Percentiles rank a stretch among this genome's conserved stretches.
Conservation (phyloP, 2,888 invertebrate genomes). For the Sinhomidia bicolor region DNA sequence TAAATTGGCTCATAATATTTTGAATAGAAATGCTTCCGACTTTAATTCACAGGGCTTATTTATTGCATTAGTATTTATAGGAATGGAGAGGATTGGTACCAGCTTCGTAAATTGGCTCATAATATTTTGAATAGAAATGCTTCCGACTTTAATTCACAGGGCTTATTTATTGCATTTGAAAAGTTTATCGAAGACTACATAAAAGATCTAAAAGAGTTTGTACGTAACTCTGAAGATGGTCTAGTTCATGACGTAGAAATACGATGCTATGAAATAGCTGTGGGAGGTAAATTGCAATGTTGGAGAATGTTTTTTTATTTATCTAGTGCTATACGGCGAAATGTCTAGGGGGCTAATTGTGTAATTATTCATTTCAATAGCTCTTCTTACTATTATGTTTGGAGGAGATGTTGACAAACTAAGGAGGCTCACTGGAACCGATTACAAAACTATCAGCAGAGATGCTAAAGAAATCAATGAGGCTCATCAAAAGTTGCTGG, state of each 20-base stretch:
- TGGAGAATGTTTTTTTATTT: too few relatives aligned
- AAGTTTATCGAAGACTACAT: not conserved
- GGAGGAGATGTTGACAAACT: slow-evolving; percentile 11
- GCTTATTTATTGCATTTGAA: slow-evolving; percentile 48
- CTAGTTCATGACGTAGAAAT: not conserved
- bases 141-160: slow-evolving; percentile 29
- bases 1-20: not conserved
- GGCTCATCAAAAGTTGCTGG: slow-evolving; percentile 31
- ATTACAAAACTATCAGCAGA: not conserved
- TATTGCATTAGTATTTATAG: slow-evolving; percentile 34
- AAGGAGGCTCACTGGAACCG: slow-evolving; percentile 1
- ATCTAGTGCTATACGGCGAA: too few relatives aligned
- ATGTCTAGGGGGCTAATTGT: too few relatives aligned
- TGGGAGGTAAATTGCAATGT: slow-evolving; percentile 37
- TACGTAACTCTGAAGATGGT: not conserved
- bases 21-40: slow-evolving; percentile 33
- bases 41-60: slow-evolving; percentile 43
- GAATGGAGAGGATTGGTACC: slow-evolving; percentile 56
- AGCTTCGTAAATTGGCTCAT: slow-evolving; percentile 13
- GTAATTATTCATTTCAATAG: slow-evolving; percentile 1
- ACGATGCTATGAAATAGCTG: slow-evolving; percentile 5
- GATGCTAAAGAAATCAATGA: slow-evolving; percentile 34
- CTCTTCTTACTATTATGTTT: slow-evolving; percentile 6
- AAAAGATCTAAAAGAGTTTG: not conserved
- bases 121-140: slow-evolving; percentile 13